These are phyloP conservation scores for Crocallis elinguaria DNA, from an alignment of 2,888 invertebrate species.

Conservation along the genomic window DNA sequence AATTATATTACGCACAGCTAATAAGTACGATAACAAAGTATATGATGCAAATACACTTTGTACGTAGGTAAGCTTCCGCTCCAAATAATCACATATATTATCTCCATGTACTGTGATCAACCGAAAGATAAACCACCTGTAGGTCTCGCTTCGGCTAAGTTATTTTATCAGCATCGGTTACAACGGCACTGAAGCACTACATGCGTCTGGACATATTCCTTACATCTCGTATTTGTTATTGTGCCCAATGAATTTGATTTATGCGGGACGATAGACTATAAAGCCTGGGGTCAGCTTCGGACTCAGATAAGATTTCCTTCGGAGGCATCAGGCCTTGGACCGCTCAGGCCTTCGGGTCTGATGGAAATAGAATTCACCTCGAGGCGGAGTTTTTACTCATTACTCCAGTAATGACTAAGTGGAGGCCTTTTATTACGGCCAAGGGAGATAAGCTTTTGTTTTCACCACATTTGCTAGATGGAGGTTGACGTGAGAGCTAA, in stretches of 20 bases:
- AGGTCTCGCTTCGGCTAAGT: slow-evolving; percentile 38
- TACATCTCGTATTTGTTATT: slow-evolving; percentile 22
- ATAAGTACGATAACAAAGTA: too few relatives aligned
- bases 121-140: slow-evolving; percentile 55
- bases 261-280: slow-evolving; percentile 25
- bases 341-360: slow-evolving; percentile 1
- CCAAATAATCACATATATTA: background rate
- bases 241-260: slow-evolving; percentile 34
- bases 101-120: slow-evolving; percentile 26
- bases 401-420: slow-evolving; percentile 56
- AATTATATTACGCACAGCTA: too few relatives aligned
- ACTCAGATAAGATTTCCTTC: slow-evolving; percentile 42
- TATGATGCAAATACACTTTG: too few relatives aligned
- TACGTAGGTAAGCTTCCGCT: too few relatives aligned
- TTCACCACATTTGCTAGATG: slow-evolving; percentile 56
- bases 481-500: slow-evolving; percentile 52
- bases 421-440: slow-evolving; percentile 58
- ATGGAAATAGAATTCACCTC: slow-evolving; percentile 44
- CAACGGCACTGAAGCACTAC: slow-evolving; percentile 25
- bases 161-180: slow-evolving; percentile 43
- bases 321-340: slow-evolving; percentile 7
- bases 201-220: slow-evolving; percentile 21
- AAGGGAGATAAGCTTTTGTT: slow-evolving; percentile 64
- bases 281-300: slow-evolving; percentile 22
- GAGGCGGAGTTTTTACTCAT: slow-evolving; percentile 58